phyloP scores from a whole-genome alignment of 2,888 invertebrate genomes.

The Apomyelois bistriatella region DNA sequence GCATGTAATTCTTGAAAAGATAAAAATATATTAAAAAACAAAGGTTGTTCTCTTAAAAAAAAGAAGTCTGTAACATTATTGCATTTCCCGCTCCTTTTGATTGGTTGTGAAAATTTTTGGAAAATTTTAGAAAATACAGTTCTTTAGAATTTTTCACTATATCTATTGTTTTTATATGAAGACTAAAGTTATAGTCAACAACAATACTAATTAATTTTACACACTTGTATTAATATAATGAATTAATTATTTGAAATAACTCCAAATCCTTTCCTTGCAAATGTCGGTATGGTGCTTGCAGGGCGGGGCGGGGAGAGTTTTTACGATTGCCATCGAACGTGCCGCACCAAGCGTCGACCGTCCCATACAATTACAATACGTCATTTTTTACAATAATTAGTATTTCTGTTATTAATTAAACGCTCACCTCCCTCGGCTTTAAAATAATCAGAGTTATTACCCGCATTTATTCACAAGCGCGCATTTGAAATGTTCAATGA shows the following conservation, averaged over 20 bases:
- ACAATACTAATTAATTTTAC: too few species aligned
- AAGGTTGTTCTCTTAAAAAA: too few species aligned
- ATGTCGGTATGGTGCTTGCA: slow-evolving; percentile 22
- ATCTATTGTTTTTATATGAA: too few species aligned
- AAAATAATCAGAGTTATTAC: slow-evolving; percentile 19
- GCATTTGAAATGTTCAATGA: background rate
- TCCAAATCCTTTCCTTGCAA: background rate
- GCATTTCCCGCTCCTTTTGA: too few species aligned
- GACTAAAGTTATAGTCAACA: too few species aligned
- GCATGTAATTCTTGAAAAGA: too few species aligned
- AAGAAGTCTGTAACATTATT: too few species aligned
- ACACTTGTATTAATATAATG: too few species aligned
- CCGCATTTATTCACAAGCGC: background rate
- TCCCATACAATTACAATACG: slow-evolving; percentile 48
- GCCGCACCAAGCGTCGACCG: slow-evolving; percentile 32
- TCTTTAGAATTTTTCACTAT: too few species aligned
- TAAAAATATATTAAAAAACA: too few species aligned
- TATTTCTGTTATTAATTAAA: slow-evolving; percentile 61
- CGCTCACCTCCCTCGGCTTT: slow-evolving; percentile 17
- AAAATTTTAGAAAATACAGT: too few species aligned
- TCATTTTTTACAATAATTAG: slow-evolving; percentile 59
- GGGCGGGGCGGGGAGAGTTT: slow-evolving; percentile 38
- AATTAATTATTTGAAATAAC: background rate
- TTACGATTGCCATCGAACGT: slow-evolving; percentile 64
- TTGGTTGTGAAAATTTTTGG: too few species aligned